A percentile compares a stretch with the other conserved stretches of the same genome.
These are phyloP conservation scores for Nasonovia ribisnigri DNA, from an alignment of 2,888 invertebrate genomes.

Conservation along the genomic window DNA sequence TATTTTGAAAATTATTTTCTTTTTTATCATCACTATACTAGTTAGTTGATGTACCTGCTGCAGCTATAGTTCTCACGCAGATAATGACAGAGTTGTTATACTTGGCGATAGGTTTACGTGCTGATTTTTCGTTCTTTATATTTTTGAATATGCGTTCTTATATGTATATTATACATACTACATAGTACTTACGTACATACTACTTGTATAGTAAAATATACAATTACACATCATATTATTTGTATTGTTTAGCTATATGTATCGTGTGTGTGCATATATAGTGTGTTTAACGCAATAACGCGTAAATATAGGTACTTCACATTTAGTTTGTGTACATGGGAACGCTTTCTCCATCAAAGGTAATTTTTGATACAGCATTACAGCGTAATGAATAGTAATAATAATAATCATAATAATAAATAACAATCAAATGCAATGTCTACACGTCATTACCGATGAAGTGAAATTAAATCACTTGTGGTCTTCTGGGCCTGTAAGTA, in stretches of 20 bases:
- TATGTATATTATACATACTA: not conserved
- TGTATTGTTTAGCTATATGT: not conserved
- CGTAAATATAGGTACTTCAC: not conserved
- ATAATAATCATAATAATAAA: not conserved
- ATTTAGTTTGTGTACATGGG: not conserved
- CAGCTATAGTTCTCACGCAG: constrained; percentile 19
- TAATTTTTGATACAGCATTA: constrained; percentile 28
- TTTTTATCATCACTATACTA: not conserved
- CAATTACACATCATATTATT: not conserved
- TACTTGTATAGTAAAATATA: not conserved
- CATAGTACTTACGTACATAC: not conserved
- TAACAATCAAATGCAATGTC: not conserved
- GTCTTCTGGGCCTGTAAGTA: not conserved
- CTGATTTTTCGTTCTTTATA: constrained; percentile 2
- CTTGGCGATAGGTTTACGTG: not conserved
- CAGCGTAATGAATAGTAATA: constrained; percentile 21
- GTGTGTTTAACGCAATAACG: not conserved
- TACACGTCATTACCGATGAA: not conserved
- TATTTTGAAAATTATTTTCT: constrained; percentile 9
- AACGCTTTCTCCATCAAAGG: constrained; percentile 40
- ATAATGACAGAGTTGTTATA: constrained; percentile 24
- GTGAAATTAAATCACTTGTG: constrained; percentile 3
- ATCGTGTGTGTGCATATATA: not conserved
- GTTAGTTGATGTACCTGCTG: not conserved
- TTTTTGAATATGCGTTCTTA: not conserved